Base-by-base conservation (phyloP, 2,888 invertebrate genomes). In the Chelonus formosanus region DNA sequence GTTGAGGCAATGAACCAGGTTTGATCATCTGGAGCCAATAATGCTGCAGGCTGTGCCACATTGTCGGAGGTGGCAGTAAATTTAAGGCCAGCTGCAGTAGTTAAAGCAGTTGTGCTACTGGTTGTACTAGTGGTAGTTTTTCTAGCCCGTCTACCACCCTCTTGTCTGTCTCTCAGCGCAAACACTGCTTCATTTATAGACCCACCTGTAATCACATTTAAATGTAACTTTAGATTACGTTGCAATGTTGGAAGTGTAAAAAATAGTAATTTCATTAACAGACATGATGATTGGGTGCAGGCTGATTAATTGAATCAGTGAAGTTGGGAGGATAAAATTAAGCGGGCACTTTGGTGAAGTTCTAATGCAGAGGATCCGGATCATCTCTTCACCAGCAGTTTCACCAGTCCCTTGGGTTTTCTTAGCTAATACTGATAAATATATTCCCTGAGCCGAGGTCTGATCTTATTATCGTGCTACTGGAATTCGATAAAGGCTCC, bases 181-280 rank as follows among this genome's bases (percentile, higher is more conserved):
- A 80, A 82, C 65, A 81, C 78, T 35, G 82, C 82, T 65, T 83
- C 83, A 76, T 83, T 83, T 71, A 80, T 80, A 54, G 79, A 78
- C 50, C 72, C 69, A 67, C 80, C 83, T 83, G 77, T 43, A 75
- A 78, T 70, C 69, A 61, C 70, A 71, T 59, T 50, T 61, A 64
- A 55, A 35, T 45, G 34, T 31, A 44, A 40, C 36, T 43, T 20
- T 31, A 10, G 7, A 40, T 56, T 40, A 36, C 20, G 20, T 20
- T 20, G 20, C 20, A 2, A 20, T 20, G 20, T 20, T 20, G 20
- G 20, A 20, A 55, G 6, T 31, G 55, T 55, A 55, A 50, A 20
- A 20, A 20, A 36, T 5, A 31, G 58, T 40, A 56, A 58, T 54
- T 31, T 32, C 20, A 60, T 50, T 48, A 48, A 7, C 5, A 20